Evolutionary conservation across 2,797 vertebrate genomes (phyloP).

Genomic region (Lacerta bilineata): DNA sequence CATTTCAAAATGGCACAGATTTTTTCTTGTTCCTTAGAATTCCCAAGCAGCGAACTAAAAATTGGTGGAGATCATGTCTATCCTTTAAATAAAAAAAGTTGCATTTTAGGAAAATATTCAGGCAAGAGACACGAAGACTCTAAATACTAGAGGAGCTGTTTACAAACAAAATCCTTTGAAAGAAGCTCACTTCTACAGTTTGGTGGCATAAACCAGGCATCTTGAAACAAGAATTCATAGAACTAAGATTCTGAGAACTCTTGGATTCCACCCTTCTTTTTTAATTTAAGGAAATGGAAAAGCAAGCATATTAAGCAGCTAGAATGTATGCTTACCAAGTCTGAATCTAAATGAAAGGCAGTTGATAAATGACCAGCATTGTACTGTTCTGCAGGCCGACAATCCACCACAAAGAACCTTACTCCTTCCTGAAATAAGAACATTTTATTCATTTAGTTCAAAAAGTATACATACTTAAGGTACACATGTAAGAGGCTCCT

Average conservation of each 20-base stretch:
- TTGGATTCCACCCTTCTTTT: neutral
- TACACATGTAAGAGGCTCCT: no score
- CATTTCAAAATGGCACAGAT: no score
- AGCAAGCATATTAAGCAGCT: conserved; percentile 33
- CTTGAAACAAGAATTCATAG: neutral
- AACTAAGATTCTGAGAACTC: neutral
- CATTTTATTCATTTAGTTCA: conserved; percentile 40
- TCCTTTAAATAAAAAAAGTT: neutral
- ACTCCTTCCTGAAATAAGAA: conserved; percentile 89
- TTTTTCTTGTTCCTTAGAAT: no score
- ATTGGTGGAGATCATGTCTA: neutral
- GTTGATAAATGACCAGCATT: conserved; percentile 97
- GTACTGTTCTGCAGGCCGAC: conserved; percentile 97
- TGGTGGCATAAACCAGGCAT: neutral
- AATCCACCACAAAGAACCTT: conserved; percentile 98
- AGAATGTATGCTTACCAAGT: conserved; percentile 87
- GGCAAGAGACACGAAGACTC: neutral
- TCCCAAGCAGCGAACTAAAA: neutral
- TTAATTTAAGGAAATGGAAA: neutral
- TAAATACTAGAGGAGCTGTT: neutral
- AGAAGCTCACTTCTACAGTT: neutral
- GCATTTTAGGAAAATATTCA: conserved; percentile 10
- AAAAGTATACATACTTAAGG: neutral
- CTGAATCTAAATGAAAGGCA: conserved; percentile 98
- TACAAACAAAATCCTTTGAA: neutral